Base-by-base conservation (phyloP, 1,140 invertebrate genomes). In the Caenorhabditis remanei region DNA sequence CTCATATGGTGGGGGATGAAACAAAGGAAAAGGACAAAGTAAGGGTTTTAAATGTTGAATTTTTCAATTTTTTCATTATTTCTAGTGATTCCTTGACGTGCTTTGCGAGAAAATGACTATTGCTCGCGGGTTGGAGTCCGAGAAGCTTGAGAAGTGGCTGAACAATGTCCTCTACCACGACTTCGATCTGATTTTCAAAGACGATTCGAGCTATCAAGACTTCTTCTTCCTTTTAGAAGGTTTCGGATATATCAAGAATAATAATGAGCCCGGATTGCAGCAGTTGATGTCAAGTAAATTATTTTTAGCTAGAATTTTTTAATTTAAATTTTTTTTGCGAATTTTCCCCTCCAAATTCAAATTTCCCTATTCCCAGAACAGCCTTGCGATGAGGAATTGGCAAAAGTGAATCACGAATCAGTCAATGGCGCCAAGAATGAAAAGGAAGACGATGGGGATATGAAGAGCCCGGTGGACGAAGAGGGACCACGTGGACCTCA, bases 181-280 rank as follows among this genome's bases (percentile, higher is more conserved):
- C 19, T 88, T 88, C 55, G 84, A 88, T 32, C 67, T 88, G n/a
- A 53, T 88, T 32, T 46, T 85, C 2, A 84, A 88, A 13, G 87
- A 88, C 43, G 87, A 85, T 55, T 67, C 83, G 16, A 56, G 46
- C 7, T 88, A 88, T 58, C 83, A 65, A 32, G 63, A 65, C 41
- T 14, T 58, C n/a, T 55, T 43, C 67, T 63, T 88, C 11, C 84
- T 88, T 16, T 16, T 88, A 19, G 87, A 88, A 65, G 84, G 85
- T 2, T 85, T 43, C 46, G 53, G 83, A 56, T 88, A 88, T 53
- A 71, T 84, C 14, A 88, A 88, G 53, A 82, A 84, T 24, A 21
- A 46, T 2, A 82, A 88, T 63, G 63, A 61, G 24, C 67, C 41
- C 14, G 63, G 84, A 14, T n/a, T 88, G 41, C 32, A 43, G 21